A percentile compares a stretch with the other conserved stretches of the same genome.
These are phyloP conservation scores for Sphaerophoria rueppellii DNA, from an alignment of 2,888 invertebrate genomes.

Conservation along the genomic window DNA sequence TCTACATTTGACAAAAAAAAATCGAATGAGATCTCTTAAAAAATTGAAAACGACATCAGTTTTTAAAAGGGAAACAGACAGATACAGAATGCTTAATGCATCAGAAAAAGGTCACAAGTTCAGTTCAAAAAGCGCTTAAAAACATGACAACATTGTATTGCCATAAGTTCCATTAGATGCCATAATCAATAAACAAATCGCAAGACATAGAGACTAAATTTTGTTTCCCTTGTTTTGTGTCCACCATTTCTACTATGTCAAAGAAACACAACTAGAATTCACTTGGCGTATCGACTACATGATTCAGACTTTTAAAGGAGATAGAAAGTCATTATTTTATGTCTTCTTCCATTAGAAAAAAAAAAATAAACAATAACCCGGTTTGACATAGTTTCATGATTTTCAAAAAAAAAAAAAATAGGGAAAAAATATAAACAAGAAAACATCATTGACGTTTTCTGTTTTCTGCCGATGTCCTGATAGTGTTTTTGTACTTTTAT, in stretches of 20 bases:
- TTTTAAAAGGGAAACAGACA: no score
- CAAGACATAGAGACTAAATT: neutral
- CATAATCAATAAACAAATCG: constrained; percentile 25
- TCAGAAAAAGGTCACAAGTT: no score
- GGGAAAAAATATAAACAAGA: neutral
- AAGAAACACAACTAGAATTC: constrained; percentile 33
- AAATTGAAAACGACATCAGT: no score
- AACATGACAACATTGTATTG: neutral
- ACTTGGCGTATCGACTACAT: constrained; percentile 4
- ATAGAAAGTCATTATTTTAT: constrained; percentile 19
- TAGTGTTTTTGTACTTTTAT: constrained; percentile 12
- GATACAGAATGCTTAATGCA: no score
- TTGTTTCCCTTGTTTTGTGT: neutral
- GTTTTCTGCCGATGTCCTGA: constrained; percentile 54
- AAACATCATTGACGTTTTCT: constrained; percentile 38
- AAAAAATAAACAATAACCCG: constrained; percentile 4
- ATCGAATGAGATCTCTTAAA: no score
- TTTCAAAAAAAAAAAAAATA: constrained; percentile 19
- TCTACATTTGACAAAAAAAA: no score
- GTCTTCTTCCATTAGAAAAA: constrained; percentile 2
- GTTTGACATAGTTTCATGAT: constrained; percentile 46
- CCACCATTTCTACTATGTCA: constrained; percentile 20
- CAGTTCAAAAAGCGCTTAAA: no score
- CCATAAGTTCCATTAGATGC: constrained; percentile 18
- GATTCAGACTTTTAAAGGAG: constrained; percentile 7